These are phyloP conservation scores for Fregata magnificens DNA, from an alignment of 2,113 vertebrate species.

Conservation along the genomic window DNA sequence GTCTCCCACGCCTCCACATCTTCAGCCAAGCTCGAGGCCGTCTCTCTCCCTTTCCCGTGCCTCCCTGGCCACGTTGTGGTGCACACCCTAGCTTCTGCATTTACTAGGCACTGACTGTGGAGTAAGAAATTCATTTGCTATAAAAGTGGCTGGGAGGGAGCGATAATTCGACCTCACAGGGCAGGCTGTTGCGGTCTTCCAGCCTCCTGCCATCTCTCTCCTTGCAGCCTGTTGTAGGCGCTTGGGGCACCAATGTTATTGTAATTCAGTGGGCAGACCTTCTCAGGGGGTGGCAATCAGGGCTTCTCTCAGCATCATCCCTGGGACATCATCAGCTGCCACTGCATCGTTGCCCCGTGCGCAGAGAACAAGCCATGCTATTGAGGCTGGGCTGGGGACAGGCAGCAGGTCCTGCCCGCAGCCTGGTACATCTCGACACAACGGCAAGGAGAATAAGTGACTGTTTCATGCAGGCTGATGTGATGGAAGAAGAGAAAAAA, in stretches of 20 bases:
- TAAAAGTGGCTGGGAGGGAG: neutral
- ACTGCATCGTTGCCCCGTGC: neutral
- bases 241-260: rapidly evolving
- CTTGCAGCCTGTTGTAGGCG: neutral
- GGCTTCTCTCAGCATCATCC: neutral
- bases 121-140: neutral
- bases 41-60: neutral
- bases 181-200: neutral
- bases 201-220: neutral
- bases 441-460: neutral
- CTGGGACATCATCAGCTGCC: neutral
- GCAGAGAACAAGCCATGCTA: neutral
- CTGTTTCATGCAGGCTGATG: conserved; percentile 42
- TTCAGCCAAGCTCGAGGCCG: neutral
- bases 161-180: neutral
- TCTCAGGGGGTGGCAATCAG: rapidly evolving
- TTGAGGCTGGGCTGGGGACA: neutral
- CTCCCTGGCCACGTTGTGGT: neutral
- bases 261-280: neutral
- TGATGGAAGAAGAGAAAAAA: neutral
- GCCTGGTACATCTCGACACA: conserved; percentile 44
- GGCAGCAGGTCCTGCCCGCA: neutral
- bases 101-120: neutral
- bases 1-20: neutral
- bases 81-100: neutral